phyloP scores from a whole-genome alignment of 2,888 invertebrate species.

The Stramonita haemastoma region DNA sequence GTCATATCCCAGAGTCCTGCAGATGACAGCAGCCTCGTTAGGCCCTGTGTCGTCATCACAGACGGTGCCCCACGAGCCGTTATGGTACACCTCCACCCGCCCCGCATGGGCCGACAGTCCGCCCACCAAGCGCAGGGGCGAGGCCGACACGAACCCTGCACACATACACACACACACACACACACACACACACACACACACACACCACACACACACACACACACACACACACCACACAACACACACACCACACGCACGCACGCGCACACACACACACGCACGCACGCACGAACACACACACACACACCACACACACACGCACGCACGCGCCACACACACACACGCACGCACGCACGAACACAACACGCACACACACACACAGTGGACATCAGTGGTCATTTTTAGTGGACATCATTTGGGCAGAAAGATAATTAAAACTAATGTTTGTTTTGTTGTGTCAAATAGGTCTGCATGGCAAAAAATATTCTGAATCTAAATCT shows the following conservation, averaged over 20 bases:
- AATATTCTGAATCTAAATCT: background rate
- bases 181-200: background rate
- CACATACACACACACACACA: background rate
- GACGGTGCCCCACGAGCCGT: conserved; percentile 63
- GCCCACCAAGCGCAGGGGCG: conserved; percentile 28
- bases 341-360: too few relatives aligned
- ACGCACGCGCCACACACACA: too few relatives aligned
- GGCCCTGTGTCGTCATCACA: conserved; percentile 56
- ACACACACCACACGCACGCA: background rate
- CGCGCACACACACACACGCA: background rate
- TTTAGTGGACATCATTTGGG: too few relatives aligned
- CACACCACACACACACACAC: background rate
- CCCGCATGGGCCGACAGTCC: conserved; percentile 48
- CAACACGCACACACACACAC: too few relatives aligned
- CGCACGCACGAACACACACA: background rate
- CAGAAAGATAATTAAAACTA: too few relatives aligned
- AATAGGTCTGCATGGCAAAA: too few relatives aligned
- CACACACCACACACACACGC: too few relatives aligned
- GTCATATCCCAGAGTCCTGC: conserved; percentile 47
- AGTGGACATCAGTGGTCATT: too few relatives aligned
- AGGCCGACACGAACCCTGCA: conserved; percentile 33
- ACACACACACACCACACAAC: background rate
- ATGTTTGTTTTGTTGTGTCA: too few relatives aligned
- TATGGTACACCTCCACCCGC: conserved; percentile 60
- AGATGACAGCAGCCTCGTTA: conserved; percentile 48